phyloP scores from a whole-genome alignment of 2,113 vertebrate species.

The Eptatretus burgeri region DNA sequence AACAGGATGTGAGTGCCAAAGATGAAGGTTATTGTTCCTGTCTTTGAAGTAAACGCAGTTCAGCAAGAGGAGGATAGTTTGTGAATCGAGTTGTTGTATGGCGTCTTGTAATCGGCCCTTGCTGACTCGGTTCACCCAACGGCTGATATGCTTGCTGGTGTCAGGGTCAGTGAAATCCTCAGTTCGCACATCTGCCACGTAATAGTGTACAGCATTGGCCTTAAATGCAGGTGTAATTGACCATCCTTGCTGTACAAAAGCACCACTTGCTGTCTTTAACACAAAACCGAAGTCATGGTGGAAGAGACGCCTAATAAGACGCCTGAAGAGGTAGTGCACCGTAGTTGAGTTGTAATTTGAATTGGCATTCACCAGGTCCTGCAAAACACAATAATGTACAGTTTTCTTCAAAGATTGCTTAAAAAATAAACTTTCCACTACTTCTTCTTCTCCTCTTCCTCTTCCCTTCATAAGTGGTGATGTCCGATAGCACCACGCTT shows the following conservation, averaged over 20 bases:
- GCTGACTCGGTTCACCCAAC: slow-evolving; percentile 46
- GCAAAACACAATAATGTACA: not conserved
- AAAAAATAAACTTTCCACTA: too few species aligned
- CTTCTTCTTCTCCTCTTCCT: too few species aligned
- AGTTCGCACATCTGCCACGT: slow-evolving; percentile 51
- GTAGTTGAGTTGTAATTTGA: slow-evolving; percentile 45
- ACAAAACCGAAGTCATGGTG: slow-evolving; percentile 74
- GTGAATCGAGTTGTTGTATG: slow-evolving; percentile 34
- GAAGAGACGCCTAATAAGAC: slow-evolving; percentile 70
- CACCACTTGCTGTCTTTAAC: slow-evolving; percentile 44
- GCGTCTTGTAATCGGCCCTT: slow-evolving; percentile 70
- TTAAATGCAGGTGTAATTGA: slow-evolving; percentile 29
- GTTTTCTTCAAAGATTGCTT: too few species aligned
- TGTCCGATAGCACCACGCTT: too few species aligned
- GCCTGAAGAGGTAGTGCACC: slow-evolving; percentile 68
- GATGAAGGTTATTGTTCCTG: slow-evolving; percentile 12
- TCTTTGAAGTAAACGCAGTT: slow-evolving; percentile 97
- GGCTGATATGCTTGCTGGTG: slow-evolving; percentile 39
- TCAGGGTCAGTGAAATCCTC: slow-evolving; percentile 45
- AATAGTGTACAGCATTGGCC: slow-evolving; percentile 31
- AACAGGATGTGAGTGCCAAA: too few species aligned
- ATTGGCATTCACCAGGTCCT: slow-evolving; percentile 57
- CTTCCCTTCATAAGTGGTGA: too few species aligned
- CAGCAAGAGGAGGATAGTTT: slow-evolving; percentile 54
- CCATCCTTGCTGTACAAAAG: slow-evolving; percentile 39